phyloP scores from a whole-genome alignment of 2,797 vertebrate species.

The Clarias platycephalus region DNA sequence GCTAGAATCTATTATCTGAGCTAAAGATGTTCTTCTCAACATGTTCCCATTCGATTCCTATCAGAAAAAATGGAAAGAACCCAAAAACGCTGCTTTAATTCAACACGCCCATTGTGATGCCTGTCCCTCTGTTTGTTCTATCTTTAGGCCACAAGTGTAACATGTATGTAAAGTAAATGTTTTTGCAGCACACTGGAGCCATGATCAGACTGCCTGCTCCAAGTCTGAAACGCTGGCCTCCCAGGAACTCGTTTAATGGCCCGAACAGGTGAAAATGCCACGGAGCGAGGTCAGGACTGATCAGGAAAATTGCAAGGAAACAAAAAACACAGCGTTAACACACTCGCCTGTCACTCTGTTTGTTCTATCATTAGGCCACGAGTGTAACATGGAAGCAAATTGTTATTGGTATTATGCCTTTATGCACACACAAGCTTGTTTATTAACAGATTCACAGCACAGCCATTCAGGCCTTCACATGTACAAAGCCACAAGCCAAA shows the following conservation, averaged over 20 bases:
- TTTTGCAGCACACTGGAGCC: too few relatives aligned
- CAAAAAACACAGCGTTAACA: not conserved
- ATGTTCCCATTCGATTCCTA: too few relatives aligned
- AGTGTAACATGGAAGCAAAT: constrained; percentile 5
- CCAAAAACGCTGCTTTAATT: too few relatives aligned
- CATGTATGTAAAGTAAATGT: too few relatives aligned
- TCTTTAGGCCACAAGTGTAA: too few relatives aligned
- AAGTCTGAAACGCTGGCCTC: too few relatives aligned
- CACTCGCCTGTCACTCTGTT: not conserved
- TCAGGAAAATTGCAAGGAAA: not conserved
- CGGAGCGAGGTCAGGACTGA: not conserved
- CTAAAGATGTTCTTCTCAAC: not conserved
- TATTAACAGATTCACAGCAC: constrained; percentile 26
- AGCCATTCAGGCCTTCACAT: constrained; percentile 37
- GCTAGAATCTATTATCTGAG: not conserved
- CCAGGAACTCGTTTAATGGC: too few relatives aligned
- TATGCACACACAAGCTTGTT: constrained; percentile 15
- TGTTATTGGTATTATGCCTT: constrained; percentile 38
- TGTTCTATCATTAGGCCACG: not conserved
- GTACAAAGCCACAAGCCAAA: constrained; percentile 38
- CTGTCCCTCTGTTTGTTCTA: too few relatives aligned
- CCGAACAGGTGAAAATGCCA: too few relatives aligned
- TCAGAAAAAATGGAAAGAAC: too few relatives aligned
- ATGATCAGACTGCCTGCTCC: too few relatives aligned
- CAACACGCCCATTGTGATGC: too few relatives aligned